Conservation (phyloP, 2,113 vertebrate species). For the Grammomys surdaster region DNA sequence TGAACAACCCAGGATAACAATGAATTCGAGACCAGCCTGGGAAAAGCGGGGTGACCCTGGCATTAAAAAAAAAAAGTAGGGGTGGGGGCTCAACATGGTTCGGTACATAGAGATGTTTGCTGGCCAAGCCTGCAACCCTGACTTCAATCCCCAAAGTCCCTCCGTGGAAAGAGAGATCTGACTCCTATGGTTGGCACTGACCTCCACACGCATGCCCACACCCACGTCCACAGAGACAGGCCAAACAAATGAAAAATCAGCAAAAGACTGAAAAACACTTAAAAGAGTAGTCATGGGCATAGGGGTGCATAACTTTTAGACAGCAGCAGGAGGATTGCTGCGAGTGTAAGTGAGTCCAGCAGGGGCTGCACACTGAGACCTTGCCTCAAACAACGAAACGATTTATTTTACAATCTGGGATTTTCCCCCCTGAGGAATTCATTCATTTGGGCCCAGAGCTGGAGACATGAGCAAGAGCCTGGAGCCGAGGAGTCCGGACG, state of each 20-base stretch:
- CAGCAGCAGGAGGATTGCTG: background rate
- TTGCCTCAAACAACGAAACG: background rate
- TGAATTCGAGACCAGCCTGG: background rate
- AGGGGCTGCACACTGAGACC: background rate
- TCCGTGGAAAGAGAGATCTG: background rate
- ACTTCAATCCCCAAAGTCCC: background rate
- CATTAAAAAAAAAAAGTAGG: background rate
- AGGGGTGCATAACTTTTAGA: background rate
- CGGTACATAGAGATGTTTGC: no score
- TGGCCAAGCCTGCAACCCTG: background rate
- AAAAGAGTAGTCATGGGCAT: background rate
- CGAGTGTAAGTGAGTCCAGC: background rate
- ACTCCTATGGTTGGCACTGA: background rate
- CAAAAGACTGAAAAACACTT: background rate
- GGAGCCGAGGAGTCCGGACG: constrained; percentile 3
- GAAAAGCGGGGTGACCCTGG: background rate
- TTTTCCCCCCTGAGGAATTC: constrained; percentile 50
- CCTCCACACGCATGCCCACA: background rate
- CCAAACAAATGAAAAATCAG: background rate
- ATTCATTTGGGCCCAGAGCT: constrained; percentile 69
- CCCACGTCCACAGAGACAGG: background rate
- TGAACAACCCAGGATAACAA: background rate
- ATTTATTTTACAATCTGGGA: background rate
- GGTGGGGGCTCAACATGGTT: background rate
- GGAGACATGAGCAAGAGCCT: constrained; percentile 59